Percentiles rank a stretch among this genome's conserved stretches.
Conservation (phyloP, 1,140 invertebrate species). For the Harpegnathos saltator region DNA sequence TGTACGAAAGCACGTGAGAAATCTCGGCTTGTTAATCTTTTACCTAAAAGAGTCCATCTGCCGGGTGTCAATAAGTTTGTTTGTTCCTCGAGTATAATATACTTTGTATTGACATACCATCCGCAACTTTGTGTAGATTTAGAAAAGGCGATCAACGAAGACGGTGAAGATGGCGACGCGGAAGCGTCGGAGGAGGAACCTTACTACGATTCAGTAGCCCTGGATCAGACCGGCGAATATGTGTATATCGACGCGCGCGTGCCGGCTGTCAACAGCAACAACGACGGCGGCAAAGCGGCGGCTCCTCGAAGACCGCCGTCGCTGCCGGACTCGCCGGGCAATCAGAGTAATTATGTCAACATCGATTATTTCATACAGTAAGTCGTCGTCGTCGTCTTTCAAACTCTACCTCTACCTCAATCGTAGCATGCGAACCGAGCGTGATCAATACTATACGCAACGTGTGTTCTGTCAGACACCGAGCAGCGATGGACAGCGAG, state of each 20-base stretch:
- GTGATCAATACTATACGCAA: too few relatives aligned
- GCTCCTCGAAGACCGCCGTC: conserved; percentile 82
- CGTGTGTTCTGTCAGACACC: conserved; percentile 77
- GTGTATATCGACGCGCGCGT: conserved; percentile 90
- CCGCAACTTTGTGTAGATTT: conserved; percentile 73
- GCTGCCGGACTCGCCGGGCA: conserved; percentile 91
- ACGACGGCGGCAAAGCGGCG: conserved; percentile 75
- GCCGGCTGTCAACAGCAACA: conserved; percentile 78
- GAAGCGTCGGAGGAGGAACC: conserved; percentile 89
- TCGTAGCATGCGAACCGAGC: too few relatives aligned
- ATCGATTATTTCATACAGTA: conserved; percentile 95
- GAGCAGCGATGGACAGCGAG: conserved; percentile 84
- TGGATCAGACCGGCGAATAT: conserved; percentile 92
- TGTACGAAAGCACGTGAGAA: neutral
- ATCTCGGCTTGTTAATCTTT: neutral
- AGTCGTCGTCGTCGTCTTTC: conserved; percentile 79
- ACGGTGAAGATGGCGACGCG: conserved; percentile 84
- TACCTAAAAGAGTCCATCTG: too few relatives aligned
- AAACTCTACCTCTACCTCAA: too few relatives aligned
- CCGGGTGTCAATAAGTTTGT: neutral
- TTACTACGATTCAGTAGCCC: conserved; percentile 93
- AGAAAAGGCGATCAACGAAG: conserved; percentile 80
- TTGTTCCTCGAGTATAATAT: neutral
- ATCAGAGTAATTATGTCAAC: conserved; percentile 94
- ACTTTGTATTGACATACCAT: neutral